A percentile compares a stretch with the other conserved stretches of the same genome.
phyloP scores from a whole-genome alignment of 2,797 vertebrate species.

The Lacerta agilis region DNA sequence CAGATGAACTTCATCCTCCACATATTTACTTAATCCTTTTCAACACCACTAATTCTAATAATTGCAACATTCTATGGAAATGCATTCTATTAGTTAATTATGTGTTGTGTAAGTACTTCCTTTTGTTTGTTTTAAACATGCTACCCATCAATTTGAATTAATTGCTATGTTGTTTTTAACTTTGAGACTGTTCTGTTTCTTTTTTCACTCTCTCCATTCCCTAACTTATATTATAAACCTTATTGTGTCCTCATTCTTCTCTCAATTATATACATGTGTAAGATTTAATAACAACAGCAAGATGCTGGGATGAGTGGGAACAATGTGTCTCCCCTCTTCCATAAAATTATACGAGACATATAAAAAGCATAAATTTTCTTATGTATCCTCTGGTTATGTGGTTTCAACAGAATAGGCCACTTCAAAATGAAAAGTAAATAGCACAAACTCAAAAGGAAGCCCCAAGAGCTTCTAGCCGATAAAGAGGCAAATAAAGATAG shows the following conservation, averaged over 20 bases:
- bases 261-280: background rate
- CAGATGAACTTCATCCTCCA: background rate
- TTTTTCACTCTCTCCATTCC: background rate
- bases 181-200: background rate
- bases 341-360: background rate
- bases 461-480: conserved; percentile 1
- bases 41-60: background rate
- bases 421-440: background rate
- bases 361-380: background rate
- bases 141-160: conserved; percentile 8
- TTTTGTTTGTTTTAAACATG: conserved; percentile 17
- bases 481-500: conserved; percentile 39
- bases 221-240: background rate
- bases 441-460: background rate
- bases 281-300: background rate
- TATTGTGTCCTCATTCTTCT: background rate
- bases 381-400: conserved; percentile 23
- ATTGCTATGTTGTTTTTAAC: background rate
- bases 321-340: background rate
- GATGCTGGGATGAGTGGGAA: background rate
- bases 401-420: conserved; percentile 14
- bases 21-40: conserved; percentile 16
- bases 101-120: background rate
- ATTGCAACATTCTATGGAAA: conserved; percentile 3
- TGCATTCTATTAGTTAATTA: conserved; percentile 1